Evolutionary conservation across 2,888 invertebrate genomes (phyloP).

Genomic region (Mongoloraphidia duomilia): DNA sequence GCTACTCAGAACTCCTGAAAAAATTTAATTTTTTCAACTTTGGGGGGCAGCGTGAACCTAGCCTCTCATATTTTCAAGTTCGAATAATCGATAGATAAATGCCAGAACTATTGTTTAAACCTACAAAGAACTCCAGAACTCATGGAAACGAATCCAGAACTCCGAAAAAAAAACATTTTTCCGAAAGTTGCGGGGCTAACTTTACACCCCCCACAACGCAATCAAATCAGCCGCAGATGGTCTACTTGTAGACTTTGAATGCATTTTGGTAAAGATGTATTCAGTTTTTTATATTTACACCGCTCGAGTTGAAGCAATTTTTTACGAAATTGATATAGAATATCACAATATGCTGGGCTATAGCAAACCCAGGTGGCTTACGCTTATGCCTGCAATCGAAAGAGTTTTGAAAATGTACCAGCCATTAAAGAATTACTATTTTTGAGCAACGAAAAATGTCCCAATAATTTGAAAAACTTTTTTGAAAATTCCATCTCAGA

Average conservation of each 20-base stretch:
- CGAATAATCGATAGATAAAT: no score
- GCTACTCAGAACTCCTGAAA: no score
- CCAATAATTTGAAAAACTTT: conserved; percentile 17
- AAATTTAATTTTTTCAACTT: no score
- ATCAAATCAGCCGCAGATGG: conserved; percentile 19
- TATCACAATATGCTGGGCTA: conserved; percentile 16
- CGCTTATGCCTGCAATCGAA: conserved; percentile 16
- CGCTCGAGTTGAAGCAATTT: conserved; percentile 16
- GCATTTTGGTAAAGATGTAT: conserved; percentile 17
- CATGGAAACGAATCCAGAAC: no score
- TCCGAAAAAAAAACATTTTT: no score
- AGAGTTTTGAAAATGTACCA: conserved; percentile 17
- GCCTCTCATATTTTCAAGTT: no score
- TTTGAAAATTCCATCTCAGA: conserved; percentile 17
- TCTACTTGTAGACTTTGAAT: conserved; percentile 17
- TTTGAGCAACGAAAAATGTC: conserved; percentile 18
- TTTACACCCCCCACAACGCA: no score
- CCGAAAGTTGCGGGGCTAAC: no score
- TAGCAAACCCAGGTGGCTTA: conserved; percentile 17
- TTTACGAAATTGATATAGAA: conserved; percentile 14
- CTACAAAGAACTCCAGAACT: no score
- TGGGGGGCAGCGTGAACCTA: no score
- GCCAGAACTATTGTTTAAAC: no score
- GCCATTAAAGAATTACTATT: conserved; percentile 18
- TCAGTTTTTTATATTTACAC: conserved; percentile 19